Percentiles rank a stretch among this genome's conserved stretches.
Conservation (phyloP, 2,888 invertebrate genomes). For the Agapetus fuscipes region DNA sequence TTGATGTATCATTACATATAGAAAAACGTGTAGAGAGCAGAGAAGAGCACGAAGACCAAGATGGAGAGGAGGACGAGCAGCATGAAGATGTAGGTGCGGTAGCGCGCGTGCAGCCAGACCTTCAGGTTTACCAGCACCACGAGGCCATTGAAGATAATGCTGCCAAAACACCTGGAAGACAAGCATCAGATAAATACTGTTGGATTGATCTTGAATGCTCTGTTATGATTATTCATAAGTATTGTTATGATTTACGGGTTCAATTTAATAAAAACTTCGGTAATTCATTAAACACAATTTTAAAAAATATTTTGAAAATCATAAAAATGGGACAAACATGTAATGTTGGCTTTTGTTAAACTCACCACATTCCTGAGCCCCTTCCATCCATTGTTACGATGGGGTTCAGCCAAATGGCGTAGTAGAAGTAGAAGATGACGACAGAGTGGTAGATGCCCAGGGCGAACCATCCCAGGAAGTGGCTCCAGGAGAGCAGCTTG, state of each 20-base stretch:
- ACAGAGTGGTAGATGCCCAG: constrained; percentile 54
- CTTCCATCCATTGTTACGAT: constrained; percentile 43
- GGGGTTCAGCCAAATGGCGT: constrained; percentile 36
- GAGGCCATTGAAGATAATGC: constrained; percentile 45
- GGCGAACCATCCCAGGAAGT: constrained; percentile 53
- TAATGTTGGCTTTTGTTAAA: too few species aligned
- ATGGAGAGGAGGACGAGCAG: constrained; percentile 45
- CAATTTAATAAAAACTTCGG: too few species aligned
- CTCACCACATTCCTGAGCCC: constrained; percentile 43
- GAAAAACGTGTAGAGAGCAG: constrained; percentile 47
- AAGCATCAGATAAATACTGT: too few species aligned
- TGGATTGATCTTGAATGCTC: too few species aligned
- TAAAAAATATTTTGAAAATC: too few species aligned
- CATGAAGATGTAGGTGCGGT: constrained; percentile 46
- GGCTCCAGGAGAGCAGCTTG: constrained; percentile 49
- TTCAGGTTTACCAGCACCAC: constrained; percentile 51
- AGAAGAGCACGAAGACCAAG: constrained; percentile 43
- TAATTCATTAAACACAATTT: too few species aligned
- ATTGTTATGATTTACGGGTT: too few species aligned
- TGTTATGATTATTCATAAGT: too few species aligned
- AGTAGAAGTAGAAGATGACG: constrained; percentile 50
- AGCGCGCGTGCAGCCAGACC: constrained; percentile 52
- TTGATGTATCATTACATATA: constrained; percentile 53
- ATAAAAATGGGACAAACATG: too few species aligned
- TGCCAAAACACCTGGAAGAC: constrained; percentile 50